phyloP scores from a whole-genome alignment of 2,113 vertebrate genomes.

The Anhinga anhinga region DNA sequence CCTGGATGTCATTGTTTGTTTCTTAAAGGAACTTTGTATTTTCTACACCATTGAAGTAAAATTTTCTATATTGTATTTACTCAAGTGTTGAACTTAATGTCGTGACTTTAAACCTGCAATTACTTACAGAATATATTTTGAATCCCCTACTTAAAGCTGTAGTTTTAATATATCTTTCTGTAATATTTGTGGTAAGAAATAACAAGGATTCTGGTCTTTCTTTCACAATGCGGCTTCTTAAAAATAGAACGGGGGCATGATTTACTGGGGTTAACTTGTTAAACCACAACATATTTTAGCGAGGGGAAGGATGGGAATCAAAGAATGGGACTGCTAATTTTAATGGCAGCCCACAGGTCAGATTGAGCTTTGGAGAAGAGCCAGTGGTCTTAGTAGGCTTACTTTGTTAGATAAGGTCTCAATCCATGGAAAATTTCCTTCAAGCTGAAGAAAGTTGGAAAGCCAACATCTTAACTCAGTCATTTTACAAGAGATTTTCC shows the following conservation, averaged over 20 bases:
- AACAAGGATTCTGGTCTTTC: neutral
- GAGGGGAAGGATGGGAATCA: neutral
- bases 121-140: neutral
- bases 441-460: neutral
- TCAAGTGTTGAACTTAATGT: neutral
- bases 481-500: neutral
- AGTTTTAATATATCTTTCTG: neutral
- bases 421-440: neutral
- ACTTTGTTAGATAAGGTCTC: neutral
- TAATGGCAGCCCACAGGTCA: neutral
- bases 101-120: neutral
- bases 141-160: neutral
- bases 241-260: neutral
- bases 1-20: neutral
- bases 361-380: neutral
- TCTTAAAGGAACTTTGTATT: constrained; percentile 25
- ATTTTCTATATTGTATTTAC: neutral
- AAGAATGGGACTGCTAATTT: neutral
- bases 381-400: neutral
- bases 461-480: neutral
- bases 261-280: neutral
- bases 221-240: neutral
- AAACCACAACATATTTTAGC: neutral
- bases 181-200: neutral
- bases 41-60: neutral